Evolutionary conservation across 2,113 vertebrate species (phyloP).

Genomic region (Melanotaenia duboulayi): DNA sequence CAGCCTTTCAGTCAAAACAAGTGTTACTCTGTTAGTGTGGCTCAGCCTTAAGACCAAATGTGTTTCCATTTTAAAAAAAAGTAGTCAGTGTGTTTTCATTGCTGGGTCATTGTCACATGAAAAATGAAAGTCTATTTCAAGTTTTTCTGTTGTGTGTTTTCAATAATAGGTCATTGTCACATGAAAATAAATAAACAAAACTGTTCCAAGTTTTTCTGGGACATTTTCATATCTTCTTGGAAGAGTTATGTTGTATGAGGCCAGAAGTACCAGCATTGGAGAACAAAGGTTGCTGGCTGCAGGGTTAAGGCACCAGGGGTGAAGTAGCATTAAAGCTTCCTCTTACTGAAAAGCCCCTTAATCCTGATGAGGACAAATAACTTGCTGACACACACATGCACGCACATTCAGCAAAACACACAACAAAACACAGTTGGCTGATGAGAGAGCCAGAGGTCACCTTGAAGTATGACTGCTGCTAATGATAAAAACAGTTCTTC

Average conservation of each 20-base stretch:
- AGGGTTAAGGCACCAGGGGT: slow-evolving; percentile 64
- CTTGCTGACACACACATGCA: slow-evolving; percentile 37
- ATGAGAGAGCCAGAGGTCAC: slow-evolving; percentile 62
- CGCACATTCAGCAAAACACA: slow-evolving; percentile 18
- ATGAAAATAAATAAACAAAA: too few species aligned
- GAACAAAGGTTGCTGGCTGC: slow-evolving; percentile 67
- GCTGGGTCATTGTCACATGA: slow-evolving; percentile 34
- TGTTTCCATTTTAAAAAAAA: slow-evolving; percentile 38
- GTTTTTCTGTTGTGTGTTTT: not conserved
- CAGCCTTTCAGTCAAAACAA: slow-evolving; percentile 55
- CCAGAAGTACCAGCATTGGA: slow-evolving; percentile 57
- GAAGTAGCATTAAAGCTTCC: slow-evolving; percentile 65
- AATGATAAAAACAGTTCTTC: slow-evolving; percentile 58
- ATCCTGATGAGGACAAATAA: slow-evolving; percentile 62
- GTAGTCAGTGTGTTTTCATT: slow-evolving; percentile 29
- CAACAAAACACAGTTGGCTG: slow-evolving; percentile 42
- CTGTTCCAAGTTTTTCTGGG: slow-evolving; percentile 21
- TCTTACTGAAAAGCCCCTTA: slow-evolving; percentile 63
- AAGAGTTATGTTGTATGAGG: slow-evolving; percentile 53
- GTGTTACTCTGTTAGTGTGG: slow-evolving; percentile 30
- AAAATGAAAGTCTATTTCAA: slow-evolving; percentile 4
- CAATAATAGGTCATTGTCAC: too few species aligned
- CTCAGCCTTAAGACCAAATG: slow-evolving; percentile 10
- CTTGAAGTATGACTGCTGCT: slow-evolving; percentile 67
- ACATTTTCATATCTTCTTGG: slow-evolving; percentile 39